Conservation (phyloP, 1,140 invertebrate genomes). For the Nasonia giraulti region DNA sequence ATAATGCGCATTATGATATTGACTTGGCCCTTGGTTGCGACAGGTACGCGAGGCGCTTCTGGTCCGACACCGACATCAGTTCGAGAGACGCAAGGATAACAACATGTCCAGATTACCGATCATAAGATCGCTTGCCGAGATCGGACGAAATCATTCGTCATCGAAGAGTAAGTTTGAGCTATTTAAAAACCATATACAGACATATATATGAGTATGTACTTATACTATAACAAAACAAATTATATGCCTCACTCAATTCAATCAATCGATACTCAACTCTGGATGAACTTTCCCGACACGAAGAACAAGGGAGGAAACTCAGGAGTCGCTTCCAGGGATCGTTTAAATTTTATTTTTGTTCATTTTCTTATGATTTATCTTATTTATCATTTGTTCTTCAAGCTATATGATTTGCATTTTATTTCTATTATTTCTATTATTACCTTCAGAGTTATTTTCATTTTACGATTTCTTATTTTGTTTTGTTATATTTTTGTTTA, state of each 20-base stretch:
- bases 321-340: slow-evolving; percentile 9
- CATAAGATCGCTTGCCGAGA: slow-evolving; percentile 96
- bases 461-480: slow-evolving; percentile 46
- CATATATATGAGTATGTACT: neutral
- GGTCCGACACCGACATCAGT: slow-evolving; percentile 95
- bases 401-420: slow-evolving; percentile 13
- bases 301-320: slow-evolving; percentile 35
- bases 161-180: slow-evolving; percentile 89
- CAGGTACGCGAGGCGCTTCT: slow-evolving; percentile 90
- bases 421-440: neutral
- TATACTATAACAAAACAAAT: slow-evolving; percentile 52
- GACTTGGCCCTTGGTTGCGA: neutral
- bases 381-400: slow-evolving; percentile 43
- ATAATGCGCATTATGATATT: neutral
- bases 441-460: slow-evolving; percentile 11
- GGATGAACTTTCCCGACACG: slow-evolving; percentile 34
- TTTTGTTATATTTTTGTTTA: slow-evolving; percentile 50
- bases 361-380: slow-evolving; percentile 38
- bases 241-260: slow-evolving; percentile 42
- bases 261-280: slow-evolving; percentile 39
- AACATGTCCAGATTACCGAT: slow-evolving; percentile 91
- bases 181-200: neutral
- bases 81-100: slow-evolving; percentile 88
- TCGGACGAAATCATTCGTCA: slow-evolving; percentile 95
- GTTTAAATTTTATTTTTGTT: slow-evolving; percentile 43